Conservation (phyloP, 2,888 invertebrate genomes). For the Tachystola acroxantha region DNA sequence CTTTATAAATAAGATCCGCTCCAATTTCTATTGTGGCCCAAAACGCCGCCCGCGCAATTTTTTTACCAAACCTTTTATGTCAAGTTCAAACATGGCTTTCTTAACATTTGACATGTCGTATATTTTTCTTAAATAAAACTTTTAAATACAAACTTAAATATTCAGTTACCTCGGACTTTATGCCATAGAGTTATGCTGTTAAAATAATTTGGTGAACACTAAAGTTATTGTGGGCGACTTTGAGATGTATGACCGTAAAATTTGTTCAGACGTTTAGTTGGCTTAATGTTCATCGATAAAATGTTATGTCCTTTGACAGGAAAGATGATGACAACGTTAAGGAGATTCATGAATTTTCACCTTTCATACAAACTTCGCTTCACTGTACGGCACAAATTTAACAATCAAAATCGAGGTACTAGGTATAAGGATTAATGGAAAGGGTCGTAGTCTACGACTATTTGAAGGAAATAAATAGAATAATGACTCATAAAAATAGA, state of each 20-base stretch:
- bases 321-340: too few species aligned
- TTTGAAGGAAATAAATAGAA: too few species aligned
- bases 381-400: too few species aligned
- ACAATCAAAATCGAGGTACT: too few species aligned
- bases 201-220: background rate
- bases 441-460: too few species aligned
- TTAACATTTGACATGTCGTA: conserved; percentile 5
- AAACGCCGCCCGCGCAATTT: conserved; percentile 21
- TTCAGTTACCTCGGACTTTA: background rate
- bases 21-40: conserved; percentile 31
- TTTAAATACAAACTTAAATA: background rate
- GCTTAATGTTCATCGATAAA: conserved; percentile 12
- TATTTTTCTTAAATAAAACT: conserved; percentile 1
- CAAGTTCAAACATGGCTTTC: conserved; percentile 7
- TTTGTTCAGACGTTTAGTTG: background rate
- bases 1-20: conserved; percentile 27
- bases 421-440: too few species aligned
- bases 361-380: too few species aligned
- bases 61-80: conserved; percentile 7
- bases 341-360: too few species aligned
- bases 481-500: too few species aligned
- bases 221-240: background rate
- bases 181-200: background rate
- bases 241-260: background rate
- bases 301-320: background rate